Conservation (phyloP, 2,888 invertebrate species). For the Sericinus montela region DNA sequence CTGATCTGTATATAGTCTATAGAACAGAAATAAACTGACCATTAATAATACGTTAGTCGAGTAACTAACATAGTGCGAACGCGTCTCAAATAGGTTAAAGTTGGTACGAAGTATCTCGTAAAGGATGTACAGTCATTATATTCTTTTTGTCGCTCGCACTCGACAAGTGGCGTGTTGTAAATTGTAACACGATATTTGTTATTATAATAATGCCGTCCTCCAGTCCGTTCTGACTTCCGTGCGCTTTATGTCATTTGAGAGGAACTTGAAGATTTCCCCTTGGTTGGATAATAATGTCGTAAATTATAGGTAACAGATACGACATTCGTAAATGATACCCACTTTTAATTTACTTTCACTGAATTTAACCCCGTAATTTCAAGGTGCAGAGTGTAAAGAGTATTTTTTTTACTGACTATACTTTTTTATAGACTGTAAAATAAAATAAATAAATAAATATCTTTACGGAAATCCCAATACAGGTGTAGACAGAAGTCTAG, state of each 20-base stretch:
- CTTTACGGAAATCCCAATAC: no score
- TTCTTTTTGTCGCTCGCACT: conserved; percentile 13
- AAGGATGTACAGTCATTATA: conserved; percentile 20
- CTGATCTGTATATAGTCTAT: no score
- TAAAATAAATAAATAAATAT: no score
- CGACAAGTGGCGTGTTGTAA: conserved; percentile 9
- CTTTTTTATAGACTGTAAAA: no score
- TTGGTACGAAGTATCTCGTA: conserved; percentile 19
- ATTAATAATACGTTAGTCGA: not conserved
- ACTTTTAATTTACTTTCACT: no score
- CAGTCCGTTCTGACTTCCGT: conserved; percentile 14
- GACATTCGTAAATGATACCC: no score
- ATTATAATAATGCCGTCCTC: conserved; percentile 14
- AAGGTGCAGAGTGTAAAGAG: no score
- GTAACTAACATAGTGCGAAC: conserved; percentile 4
- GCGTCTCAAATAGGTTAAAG: conserved; percentile 19
- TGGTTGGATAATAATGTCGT: not conserved
- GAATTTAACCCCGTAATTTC: no score
- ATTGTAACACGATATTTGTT: conserved; percentile 21
- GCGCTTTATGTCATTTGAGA: conserved; percentile 16
- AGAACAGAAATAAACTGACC: no score
- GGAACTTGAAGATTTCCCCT: conserved; percentile 7
- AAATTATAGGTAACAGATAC: conserved; percentile 2
- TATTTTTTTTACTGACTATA: no score
- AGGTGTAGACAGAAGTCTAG: no score